Percentiles rank a stretch among this genome's conserved stretches.
Evolutionary conservation across 2,888 invertebrate species (phyloP).

Genomic region (Dione vanillae): DNA sequence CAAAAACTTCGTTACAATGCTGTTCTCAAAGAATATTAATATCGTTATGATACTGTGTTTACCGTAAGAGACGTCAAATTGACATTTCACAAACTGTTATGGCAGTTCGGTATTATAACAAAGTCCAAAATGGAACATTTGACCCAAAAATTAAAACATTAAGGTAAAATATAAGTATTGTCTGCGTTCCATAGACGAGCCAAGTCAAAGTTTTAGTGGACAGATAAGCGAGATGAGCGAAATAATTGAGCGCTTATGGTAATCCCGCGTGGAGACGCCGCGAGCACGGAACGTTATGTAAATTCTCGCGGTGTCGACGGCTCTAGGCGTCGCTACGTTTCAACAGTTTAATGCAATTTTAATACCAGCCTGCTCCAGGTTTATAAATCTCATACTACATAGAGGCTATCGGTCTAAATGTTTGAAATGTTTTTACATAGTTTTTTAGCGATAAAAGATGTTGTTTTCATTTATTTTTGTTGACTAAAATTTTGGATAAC

Average conservation of each 20-base stretch:
- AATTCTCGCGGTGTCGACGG: constrained; percentile 37
- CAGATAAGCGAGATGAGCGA: constrained; percentile 45
- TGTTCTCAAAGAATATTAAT: background rate
- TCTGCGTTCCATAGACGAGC: constrained; percentile 36
- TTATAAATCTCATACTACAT: constrained; percentile 26
- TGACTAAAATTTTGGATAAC: background rate
- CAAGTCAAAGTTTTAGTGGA: constrained; percentile 45
- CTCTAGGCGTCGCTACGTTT: constrained; percentile 28
- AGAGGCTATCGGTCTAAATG: background rate
- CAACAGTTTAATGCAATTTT: constrained; percentile 35
- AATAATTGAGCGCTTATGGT: constrained; percentile 46
- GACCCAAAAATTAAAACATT: constrained; percentile 18
- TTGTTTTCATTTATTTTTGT: background rate
- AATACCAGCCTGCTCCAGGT: constrained; percentile 28
- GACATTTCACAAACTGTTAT: constrained; percentile 13
- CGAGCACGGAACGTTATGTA: constrained; percentile 42
- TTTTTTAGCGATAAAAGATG: background rate
- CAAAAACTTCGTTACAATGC: constrained; percentile 11
- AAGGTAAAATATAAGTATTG: constrained; percentile 43
- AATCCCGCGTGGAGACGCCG: constrained; percentile 40
- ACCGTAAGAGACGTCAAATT: constrained; percentile 9
- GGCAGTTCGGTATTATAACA: background rate
- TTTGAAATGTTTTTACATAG: background rate
- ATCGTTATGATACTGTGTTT: background rate
- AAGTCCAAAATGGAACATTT: constrained; percentile 10